Evolutionary conservation across 2,888 invertebrate species (phyloP), one percentile per base, ranked within the genome.

Genomic region (Conus canariensis): DNA sequence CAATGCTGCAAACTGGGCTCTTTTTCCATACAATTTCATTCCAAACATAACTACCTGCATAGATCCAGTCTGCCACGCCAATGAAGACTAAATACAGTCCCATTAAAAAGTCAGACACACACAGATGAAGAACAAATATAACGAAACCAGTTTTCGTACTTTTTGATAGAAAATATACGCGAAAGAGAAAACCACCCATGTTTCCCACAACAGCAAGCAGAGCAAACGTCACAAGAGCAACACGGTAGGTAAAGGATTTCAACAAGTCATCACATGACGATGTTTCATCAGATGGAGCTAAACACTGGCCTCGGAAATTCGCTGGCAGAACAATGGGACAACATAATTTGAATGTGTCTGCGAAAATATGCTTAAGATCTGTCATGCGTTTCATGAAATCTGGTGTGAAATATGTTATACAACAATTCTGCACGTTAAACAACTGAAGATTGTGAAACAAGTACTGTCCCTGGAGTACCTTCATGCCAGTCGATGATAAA

Each of bases 11-110:
- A 22, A 87, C 87, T 8, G 25, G 30, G 30, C 93, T 93, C 67
- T 89, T 90, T 77, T 92, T 91, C 94, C 94, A 94, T 2, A 90
- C 10, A 19, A 89, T 87, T 19, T 93, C 93, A 86, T 93, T 91
- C 93, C 92, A 92, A 14, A 92, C 91, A 90, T 94, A 94, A 14
- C 87, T 85, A 19, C 93, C 93, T 16, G 92, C 77, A 92, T 94
- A 94, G 16, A 82, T 19, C 1, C 89, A 67, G 90, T 94, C 94
- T 5, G 93, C 94, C 22, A 89, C 70, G 0, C 93, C 93, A 60
- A 94, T 93, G 12, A 92, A 92, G 8, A 91, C 70, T 88, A 94
- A 85, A 87, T 93, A 94, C 6, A 93, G 59, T 4, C 93, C 94
- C 94, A 94, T 94, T 5, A 90, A 89, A 45, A 92, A 90, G 12